phyloP scores from a whole-genome alignment of 2,113 vertebrate genomes.

The Symphodus melops region DNA sequence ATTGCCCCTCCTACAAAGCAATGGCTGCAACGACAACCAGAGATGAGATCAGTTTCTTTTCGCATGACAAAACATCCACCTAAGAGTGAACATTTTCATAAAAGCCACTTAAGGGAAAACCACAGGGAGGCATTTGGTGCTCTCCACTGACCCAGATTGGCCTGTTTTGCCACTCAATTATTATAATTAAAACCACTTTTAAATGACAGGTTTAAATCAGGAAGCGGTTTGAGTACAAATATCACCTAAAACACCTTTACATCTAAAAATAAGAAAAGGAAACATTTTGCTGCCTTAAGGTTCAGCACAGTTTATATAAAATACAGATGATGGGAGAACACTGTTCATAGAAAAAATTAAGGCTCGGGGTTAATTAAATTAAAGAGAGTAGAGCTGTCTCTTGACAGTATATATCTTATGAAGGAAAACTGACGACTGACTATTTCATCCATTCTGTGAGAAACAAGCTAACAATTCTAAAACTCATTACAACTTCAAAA shows the following conservation, averaged over 20 bases:
- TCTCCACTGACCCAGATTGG: neutral
- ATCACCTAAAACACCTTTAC: too few species aligned
- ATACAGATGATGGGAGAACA: neutral
- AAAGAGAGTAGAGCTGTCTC: neutral
- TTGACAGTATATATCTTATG: slow-evolving; percentile 5
- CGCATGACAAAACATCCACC: neutral
- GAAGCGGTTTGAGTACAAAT: neutral
- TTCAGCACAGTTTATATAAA: neutral
- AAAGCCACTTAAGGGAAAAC: neutral
- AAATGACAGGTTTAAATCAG: neutral
- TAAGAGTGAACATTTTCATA: neutral
- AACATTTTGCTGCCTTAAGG: neutral
- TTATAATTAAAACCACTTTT: neutral
- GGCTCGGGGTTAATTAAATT: slow-evolving; percentile 5
- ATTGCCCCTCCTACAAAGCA: neutral
- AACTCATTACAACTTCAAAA: neutral
- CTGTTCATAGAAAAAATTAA: slow-evolving; percentile 6
- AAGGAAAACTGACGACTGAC: neutral
- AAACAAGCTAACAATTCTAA: neutral
- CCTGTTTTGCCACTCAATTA: neutral
- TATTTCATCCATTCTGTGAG: slow-evolving; percentile 22
- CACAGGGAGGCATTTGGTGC: neutral
- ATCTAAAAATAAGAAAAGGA: neutral
- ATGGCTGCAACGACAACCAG: neutral
- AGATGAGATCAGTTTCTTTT: neutral